Conservation (phyloP, 2,113 vertebrate genomes). For the Lipophrys pholis region DNA sequence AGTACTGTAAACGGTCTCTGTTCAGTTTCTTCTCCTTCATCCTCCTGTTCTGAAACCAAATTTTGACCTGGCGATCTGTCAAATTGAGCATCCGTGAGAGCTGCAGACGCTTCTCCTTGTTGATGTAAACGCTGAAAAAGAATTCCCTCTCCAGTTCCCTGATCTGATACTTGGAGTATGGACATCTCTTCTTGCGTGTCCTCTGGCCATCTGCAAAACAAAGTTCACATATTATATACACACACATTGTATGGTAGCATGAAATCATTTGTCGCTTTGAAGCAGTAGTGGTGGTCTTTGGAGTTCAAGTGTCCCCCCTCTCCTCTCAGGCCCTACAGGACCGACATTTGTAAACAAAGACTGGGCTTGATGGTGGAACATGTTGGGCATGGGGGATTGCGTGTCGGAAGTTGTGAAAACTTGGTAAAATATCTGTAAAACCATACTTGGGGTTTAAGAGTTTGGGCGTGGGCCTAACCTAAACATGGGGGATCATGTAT, state of each 20-base stretch:
- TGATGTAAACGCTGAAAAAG: constrained; percentile 99
- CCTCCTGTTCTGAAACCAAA: constrained; percentile 99
- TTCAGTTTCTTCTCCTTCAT: constrained; percentile 99
- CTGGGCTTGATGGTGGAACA: constrained; percentile 43
- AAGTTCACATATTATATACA: constrained; percentile 1
- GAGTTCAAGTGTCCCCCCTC: constrained; percentile 71
- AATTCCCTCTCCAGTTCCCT: constrained; percentile 98
- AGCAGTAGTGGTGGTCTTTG: constrained; percentile 30
- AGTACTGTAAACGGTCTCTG: constrained; percentile 99
- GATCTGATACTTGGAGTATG: constrained; percentile 98
- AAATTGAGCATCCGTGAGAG: constrained; percentile 98
- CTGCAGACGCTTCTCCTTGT: constrained; percentile 98
- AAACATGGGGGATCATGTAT: constrained; percentile 47
- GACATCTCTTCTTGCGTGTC: constrained; percentile 97
- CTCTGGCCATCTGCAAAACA: constrained; percentile 90
- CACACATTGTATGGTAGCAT: constrained; percentile 8
- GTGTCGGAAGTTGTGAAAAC: constrained; percentile 55
- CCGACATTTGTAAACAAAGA: constrained; percentile 57
- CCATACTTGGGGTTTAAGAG: constrained; percentile 13
- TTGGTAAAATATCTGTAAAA: constrained; percentile 16
- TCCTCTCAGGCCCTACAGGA: constrained; percentile 42
- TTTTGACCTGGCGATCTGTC: constrained; percentile 98
- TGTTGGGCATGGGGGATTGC: constrained; percentile 17
- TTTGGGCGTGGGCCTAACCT: constrained; percentile 30
- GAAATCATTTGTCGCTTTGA: constrained; percentile 16